Evolutionary conservation across 2,888 invertebrate species (phyloP), one percentile per base, ranked within the genome.

Genomic region (Athalia rosae): DNA sequence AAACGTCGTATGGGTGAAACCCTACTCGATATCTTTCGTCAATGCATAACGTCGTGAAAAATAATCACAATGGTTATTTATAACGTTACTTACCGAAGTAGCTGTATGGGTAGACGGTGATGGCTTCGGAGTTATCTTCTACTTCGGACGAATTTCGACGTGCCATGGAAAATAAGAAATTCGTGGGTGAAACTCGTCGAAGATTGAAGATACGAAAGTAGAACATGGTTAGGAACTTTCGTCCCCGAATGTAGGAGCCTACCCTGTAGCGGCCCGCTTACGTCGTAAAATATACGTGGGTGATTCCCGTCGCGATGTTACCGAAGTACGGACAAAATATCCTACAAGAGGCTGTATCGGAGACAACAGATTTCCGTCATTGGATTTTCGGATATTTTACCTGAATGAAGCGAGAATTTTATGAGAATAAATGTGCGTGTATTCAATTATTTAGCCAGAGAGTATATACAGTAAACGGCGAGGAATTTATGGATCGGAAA

Each of bases 141-240:
- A 28, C 28, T 28, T 28, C 28, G 28, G 28, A 28, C 28, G 28
- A 28, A 28, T 28, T 28, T 28, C 28, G 1, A 28, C 9, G 8
- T 58, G 45, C 71, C 41, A 58, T 56, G 45, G 45, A 71, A 58
- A 56, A 71, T 58, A 45, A 28, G 58, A 28, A 45, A 43, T 71
- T 56, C 45, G n/a, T 13, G 61, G 61, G n/a, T 47, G 74, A 74
- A 61, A 61, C 47, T 74, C 61, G 74, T 62, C 48, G 74, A 74
- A 74, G 74, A 74, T 74, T 59, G 47, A 74, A 50, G 74, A 74
- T 74, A 74, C 59, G 74, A 74, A 74, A 74, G 61, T 74, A 74
- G 74, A 74, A 74, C 74, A 74, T 62, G 74, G 74, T 62, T 74
- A 61, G 61, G n/a, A 74, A 74, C 61, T 74, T 74, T 62, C 48